phyloP scores from a whole-genome alignment of 2,113 vertebrate species.

The Arizona elegans region DNA sequence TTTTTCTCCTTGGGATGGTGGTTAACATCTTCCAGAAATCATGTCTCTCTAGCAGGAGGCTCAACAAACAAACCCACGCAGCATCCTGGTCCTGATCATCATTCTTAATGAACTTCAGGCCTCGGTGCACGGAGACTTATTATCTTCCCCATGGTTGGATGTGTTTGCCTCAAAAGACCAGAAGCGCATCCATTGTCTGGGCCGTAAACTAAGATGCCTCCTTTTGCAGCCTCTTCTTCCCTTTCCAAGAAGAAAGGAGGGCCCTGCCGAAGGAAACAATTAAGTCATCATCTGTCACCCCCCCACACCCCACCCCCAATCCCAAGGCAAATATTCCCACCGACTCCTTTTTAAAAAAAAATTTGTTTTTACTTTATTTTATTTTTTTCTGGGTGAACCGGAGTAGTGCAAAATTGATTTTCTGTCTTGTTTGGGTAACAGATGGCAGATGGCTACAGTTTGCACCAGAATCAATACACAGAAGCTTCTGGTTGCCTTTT shows the following conservation, averaged over 20 bases:
- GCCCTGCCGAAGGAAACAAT: neutral
- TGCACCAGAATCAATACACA: neutral
- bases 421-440: slow-evolving; percentile 11
- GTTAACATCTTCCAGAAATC: neutral
- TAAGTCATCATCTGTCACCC: neutral
- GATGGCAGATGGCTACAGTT: neutral
- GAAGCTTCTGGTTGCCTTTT: neutral
- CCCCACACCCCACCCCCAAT: neutral
- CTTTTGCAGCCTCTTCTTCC: neutral
- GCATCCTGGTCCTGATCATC: neutral
- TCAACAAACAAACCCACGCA: neutral
- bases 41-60: neutral
- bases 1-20: neutral
- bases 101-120: neutral
- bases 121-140: neutral
- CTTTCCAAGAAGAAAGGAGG: neutral
- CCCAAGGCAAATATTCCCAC: neutral
- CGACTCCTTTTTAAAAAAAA: neutral
- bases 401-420: neutral
- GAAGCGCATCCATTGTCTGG: neutral
- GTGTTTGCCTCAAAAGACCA: neutral
- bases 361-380: too few relatives aligned
- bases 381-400: neutral
- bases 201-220: neutral
- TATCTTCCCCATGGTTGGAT: neutral